Conservation (phyloP, 2,113 vertebrate genomes). For the Cryptotis parvus region DNA sequence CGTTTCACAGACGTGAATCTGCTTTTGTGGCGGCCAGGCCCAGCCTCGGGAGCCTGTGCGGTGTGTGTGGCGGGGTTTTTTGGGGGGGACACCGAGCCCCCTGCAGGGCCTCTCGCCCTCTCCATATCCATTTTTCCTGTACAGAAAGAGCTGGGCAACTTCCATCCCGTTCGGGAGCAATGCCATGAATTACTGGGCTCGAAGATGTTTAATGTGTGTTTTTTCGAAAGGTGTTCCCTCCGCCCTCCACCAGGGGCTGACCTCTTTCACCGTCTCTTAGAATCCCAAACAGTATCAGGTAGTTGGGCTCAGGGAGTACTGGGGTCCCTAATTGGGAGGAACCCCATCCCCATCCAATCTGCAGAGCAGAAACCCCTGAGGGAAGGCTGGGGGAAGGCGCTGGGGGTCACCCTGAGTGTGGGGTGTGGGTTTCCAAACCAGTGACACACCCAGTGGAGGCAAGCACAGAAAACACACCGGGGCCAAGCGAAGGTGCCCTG, state of each 20-base stretch:
- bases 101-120: too few relatives aligned
- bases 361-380: neutral
- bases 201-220: too few relatives aligned
- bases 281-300: neutral
- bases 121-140: neutral
- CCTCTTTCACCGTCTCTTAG: conserved; percentile 15
- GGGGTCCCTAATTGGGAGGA: neutral
- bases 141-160: neutral
- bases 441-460: neutral
- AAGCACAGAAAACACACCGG: conserved; percentile 43
- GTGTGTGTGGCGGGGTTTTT: too few relatives aligned
- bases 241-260: too few relatives aligned
- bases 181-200: neutral
- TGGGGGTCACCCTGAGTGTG: neutral
- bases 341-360: too few relatives aligned
- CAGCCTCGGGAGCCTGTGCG: too few relatives aligned
- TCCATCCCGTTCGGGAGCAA: neutral
- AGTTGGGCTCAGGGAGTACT: neutral
- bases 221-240: neutral
- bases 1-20: too few relatives aligned
- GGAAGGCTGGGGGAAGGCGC: neutral
- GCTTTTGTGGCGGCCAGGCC: too few relatives aligned
- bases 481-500: conserved; percentile 33
- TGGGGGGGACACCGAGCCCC: too few relatives aligned
- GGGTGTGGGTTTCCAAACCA: neutral